A percentile compares a stretch with the other conserved stretches of the same genome.
phyloP scores from a whole-genome alignment of 1,140 invertebrate genomes.

The Dinoponera quadriceps region DNA sequence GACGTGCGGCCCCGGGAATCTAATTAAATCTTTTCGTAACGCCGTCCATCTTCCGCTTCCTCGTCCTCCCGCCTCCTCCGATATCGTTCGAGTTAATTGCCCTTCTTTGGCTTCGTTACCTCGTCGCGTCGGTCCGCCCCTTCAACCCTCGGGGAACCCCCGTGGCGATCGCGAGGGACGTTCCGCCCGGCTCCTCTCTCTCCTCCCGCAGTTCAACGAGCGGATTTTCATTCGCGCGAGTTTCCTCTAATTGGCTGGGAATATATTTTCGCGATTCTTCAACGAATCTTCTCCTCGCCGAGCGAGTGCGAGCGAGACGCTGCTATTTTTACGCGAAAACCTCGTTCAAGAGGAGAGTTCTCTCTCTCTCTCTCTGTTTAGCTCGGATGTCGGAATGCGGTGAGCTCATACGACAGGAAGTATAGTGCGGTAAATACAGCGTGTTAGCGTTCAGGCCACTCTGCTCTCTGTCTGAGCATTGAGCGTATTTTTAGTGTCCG shows the following conservation, averaged over 20 bases:
- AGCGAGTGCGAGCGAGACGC: neutral
- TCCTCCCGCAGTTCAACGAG: neutral
- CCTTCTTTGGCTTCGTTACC: neutral
- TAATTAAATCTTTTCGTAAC: slow-evolving; percentile 50
- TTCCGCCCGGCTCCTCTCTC: neutral
- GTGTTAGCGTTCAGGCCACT: slow-evolving; percentile 13
- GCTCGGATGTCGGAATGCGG: neutral
- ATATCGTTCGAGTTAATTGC: slow-evolving; percentile 32
- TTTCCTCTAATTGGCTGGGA: no score
- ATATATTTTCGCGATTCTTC: neutral
- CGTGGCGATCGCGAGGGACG: no score
- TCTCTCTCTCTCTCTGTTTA: neutral
- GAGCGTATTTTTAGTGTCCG: slow-evolving; percentile 29
- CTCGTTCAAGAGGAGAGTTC: neutral
- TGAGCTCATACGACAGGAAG: no score
- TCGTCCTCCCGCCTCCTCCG: neutral
- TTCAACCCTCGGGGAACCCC: neutral
- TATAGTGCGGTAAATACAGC: neutral
- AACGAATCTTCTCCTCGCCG: neutral
- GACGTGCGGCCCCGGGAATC: slow-evolving; percentile 9
- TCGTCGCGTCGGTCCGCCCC: neutral
- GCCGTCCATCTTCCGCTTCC: slow-evolving; percentile 3
- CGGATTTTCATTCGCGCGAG: neutral
- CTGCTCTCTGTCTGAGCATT: neutral
- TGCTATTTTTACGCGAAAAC: neutral